A percentile compares a stretch with the other conserved stretches of the same genome.
These are phyloP conservation scores for Vombatus ursinus DNA, from an alignment of 2,113 vertebrate species.

Conservation along the genomic window DNA sequence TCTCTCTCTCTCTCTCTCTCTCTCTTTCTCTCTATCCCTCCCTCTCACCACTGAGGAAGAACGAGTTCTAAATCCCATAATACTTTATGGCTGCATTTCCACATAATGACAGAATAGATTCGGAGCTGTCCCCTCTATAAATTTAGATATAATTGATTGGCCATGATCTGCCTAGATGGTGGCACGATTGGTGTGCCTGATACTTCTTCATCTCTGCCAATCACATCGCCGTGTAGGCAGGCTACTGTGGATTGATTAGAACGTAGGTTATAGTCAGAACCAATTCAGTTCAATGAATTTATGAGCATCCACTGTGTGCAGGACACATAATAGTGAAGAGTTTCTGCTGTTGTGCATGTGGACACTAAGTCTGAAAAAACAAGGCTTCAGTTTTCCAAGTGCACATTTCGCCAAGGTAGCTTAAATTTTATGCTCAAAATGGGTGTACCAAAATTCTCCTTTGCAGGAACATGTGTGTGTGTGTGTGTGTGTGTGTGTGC, in stretches of 20 bases:
- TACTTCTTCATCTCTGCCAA: neutral
- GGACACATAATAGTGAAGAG: neutral
- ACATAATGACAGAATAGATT: neutral
- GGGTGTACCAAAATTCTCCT: neutral
- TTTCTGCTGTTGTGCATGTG: neutral
- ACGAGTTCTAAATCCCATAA: neutral
- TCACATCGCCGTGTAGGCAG: neutral
- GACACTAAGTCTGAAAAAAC: neutral
- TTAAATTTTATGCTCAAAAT: neutral
- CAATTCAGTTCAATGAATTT: neutral
- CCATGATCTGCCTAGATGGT: neutral
- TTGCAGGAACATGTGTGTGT: neutral
- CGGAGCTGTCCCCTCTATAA: neutral
- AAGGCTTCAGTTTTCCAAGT: neutral
- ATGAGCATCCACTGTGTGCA: neutral
- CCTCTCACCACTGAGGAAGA: conserved; percentile 10
- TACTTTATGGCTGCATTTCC: neutral
- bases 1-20: neutral
- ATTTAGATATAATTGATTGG: neutral
- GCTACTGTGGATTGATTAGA: neutral
- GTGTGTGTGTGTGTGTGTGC: too few species aligned
- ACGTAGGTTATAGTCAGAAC: neutral
- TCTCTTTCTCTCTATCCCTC: neutral
- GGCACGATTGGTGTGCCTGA: neutral
- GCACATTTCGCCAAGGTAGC: neutral